Evolutionary conservation across 2,888 invertebrate genomes (phyloP), one percentile per base, ranked within the genome.

Genomic region (Pecten maximus): DNA sequence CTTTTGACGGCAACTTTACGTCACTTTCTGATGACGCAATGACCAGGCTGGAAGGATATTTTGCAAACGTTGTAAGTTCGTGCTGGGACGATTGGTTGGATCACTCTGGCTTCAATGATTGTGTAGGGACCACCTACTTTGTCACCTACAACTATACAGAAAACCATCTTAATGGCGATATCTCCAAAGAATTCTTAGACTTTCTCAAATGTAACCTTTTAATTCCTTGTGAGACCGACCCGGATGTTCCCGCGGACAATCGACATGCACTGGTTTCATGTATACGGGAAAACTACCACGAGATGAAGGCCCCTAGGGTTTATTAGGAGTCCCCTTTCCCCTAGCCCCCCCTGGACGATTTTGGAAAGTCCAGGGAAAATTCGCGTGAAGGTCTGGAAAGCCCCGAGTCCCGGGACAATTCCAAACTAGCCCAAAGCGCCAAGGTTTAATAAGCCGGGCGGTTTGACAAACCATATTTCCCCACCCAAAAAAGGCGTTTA

Each of bases 141-240:
- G 74, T 23, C 12, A 35, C 74, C 74, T 74, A 74, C 74, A 74
- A 74, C 28, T 74, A 74, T 28, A 74, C 74, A 35, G 74, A 74
- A 35, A 74, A 74, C 28, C 74, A 74, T 23, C 28, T 74, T 10
- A 28, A 74, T 8, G 74, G 74, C 74, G 74, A 74, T 23, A n/a
- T 60, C 23, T 60, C 60, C 60, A 60, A 60, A 23, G 60, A 60
- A 23, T 74, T 74, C 12, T 35, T 74, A 74, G 74, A 74, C 6
- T 74, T 74, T 15, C 74, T 74, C 23, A 74, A 74, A 74, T 74
- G 74, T 74, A 74, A 74, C 35, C 74, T 74, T 1, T 74, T 74
- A 35, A 74, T 74, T 23, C 74, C 74, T 35, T 74, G 74, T 6
- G 74, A 74, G 74, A 35, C 74, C 74, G 74, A 74, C 74, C 74